Conservation (phyloP, 2,888 invertebrate species). For the Acleris holmiana region DNA sequence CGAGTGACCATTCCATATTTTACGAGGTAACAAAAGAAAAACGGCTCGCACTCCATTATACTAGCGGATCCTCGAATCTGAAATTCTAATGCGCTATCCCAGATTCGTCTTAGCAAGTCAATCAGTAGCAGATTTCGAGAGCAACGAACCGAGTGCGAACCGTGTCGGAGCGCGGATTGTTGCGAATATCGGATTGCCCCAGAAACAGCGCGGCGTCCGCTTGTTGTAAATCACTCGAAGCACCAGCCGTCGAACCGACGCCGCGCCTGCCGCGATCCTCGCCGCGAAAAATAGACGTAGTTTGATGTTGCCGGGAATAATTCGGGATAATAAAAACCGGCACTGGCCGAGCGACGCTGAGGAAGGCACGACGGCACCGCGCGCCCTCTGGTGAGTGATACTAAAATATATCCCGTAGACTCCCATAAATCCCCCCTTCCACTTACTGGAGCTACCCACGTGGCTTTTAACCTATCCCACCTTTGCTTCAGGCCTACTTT, state of each 20-base stretch:
- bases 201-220: constrained; percentile 67
- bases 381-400: constrained; percentile 75
- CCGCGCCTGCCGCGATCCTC: constrained; percentile 57
- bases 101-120: constrained; percentile 13
- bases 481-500: constrained; percentile 47
- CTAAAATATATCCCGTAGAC: constrained; percentile 14
- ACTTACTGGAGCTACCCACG: constrained; percentile 45
- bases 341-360: constrained; percentile 65
- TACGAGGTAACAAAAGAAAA: constrained; percentile 14
- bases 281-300: constrained; percentile 79
- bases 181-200: constrained; percentile 69
- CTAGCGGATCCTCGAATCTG: constrained; percentile 5
- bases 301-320: constrained; percentile 69
- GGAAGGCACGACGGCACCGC: constrained; percentile 58
- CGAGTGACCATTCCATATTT: constrained; percentile 28
- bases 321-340: constrained; percentile 70
- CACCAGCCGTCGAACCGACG: constrained; percentile 67
- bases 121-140: constrained; percentile 47
- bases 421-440: constrained; percentile 10
- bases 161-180: constrained; percentile 48
- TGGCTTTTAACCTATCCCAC: constrained; percentile 39
- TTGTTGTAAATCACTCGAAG: constrained; percentile 71
- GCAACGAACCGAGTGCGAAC: constrained; percentile 62
- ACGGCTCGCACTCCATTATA: constrained; percentile 9
- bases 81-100: constrained; percentile 19